Percentiles rank a stretch among this genome's conserved stretches.
Conservation (phyloP, 2,888 invertebrate species). For the Drosophila planitibia region DNA sequence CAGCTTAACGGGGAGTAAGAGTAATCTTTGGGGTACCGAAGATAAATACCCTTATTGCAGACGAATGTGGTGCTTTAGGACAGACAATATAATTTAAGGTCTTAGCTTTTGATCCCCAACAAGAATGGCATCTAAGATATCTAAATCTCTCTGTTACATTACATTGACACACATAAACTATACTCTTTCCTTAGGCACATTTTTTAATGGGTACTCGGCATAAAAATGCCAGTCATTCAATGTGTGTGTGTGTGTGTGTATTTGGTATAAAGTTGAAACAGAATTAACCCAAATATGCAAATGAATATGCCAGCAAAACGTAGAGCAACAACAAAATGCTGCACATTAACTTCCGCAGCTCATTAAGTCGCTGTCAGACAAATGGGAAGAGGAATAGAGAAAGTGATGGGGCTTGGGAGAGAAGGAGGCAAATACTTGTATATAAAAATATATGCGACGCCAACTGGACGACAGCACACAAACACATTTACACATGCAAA, state of each 20-base stretch:
- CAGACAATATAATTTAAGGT: too few relatives aligned
- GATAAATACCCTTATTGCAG: not conserved
- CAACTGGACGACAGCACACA: slow-evolving; percentile 74
- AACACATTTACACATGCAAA: slow-evolving; percentile 8
- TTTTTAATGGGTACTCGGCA: slow-evolving; percentile 10
- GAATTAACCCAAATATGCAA: slow-evolving; percentile 80
- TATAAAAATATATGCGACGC: slow-evolving; percentile 79
- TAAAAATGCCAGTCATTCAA: slow-evolving; percentile 54
- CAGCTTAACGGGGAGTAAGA: not conserved
- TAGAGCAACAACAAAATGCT: slow-evolving; percentile 57
- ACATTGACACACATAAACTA: not conserved
- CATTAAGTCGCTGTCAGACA: slow-evolving; percentile 77
- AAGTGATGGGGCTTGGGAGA: not conserved
- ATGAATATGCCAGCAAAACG: slow-evolving; percentile 64
- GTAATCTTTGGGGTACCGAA: not conserved
- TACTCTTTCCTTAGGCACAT: not conserved
- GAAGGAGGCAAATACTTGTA: slow-evolving; percentile 59
- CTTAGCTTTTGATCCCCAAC: not conserved
- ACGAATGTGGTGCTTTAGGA: not conserved
- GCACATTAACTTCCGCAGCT: slow-evolving; percentile 82
- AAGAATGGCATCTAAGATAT: not conserved
- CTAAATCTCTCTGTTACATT: not conserved
- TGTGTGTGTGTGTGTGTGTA: not conserved
- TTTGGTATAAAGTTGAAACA: slow-evolving; percentile 48
- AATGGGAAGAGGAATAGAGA: not conserved